phyloP scores from a whole-genome alignment of 2,797 vertebrate genomes.

The Peromyscus nudipes region DNA sequence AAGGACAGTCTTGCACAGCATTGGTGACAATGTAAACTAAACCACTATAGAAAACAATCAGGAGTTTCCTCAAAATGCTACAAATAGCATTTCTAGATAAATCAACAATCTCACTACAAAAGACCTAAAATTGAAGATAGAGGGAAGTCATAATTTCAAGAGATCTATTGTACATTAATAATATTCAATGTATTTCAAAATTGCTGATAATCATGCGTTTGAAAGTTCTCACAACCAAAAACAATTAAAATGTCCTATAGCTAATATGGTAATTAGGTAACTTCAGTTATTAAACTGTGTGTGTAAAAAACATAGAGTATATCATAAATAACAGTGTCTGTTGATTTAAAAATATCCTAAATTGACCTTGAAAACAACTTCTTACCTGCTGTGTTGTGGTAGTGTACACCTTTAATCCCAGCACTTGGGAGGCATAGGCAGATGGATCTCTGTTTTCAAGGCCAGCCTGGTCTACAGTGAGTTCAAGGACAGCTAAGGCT shows the following conservation, averaged over 20 bases:
- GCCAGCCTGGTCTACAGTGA: no score
- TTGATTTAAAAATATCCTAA: not conserved
- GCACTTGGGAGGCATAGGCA: not conserved
- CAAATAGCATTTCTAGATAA: not conserved
- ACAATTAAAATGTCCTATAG: not conserved
- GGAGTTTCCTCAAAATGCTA: not conserved
- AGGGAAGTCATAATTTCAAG: not conserved
- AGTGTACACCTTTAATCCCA: not conserved
- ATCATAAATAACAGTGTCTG: not conserved
- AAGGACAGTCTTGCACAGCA: not conserved
- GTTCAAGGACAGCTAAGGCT: not conserved
- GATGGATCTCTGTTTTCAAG: not conserved
- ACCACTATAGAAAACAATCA: not conserved
- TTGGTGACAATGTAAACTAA: not conserved
- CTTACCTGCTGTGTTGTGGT: no score
- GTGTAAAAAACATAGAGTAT: not conserved
- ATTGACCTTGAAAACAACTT: not conserved
- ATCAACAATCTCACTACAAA: not conserved
- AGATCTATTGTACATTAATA: not conserved
- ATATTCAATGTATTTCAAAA: not conserved
- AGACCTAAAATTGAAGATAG: not conserved
- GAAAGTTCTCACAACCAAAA: not conserved
- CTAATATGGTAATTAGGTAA: not conserved
- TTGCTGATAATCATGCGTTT: not conserved
- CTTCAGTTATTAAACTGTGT: not conserved